These are phyloP conservation scores for Sebastes reedi DNA, from an alignment of 2,797 vertebrate genomes.

Conservation along the genomic window DNA sequence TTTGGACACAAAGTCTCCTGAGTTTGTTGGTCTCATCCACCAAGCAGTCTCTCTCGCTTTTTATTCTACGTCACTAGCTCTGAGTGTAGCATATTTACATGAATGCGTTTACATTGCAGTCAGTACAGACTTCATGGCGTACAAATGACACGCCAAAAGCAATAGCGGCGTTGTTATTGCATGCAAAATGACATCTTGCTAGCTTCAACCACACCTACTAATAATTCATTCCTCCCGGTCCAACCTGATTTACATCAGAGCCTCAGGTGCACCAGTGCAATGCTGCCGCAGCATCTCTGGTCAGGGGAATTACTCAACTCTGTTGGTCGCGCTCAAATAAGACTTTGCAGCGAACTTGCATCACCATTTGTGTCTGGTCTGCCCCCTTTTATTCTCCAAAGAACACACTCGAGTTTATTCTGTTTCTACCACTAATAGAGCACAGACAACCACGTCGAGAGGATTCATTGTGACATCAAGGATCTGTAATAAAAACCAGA, in stretches of 20 bases:
- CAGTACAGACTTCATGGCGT: too few relatives aligned
- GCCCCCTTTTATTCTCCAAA: background rate
- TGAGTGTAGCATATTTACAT: too few relatives aligned
- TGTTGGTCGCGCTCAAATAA: background rate
- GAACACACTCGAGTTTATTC: background rate
- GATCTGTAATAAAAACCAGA: background rate
- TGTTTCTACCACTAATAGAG: background rate
- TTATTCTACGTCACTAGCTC: too few relatives aligned
- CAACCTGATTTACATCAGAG: background rate
- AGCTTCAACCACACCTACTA: background rate
- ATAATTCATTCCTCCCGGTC: background rate
- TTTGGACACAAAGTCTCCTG: too few relatives aligned
- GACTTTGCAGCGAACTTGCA: constrained; percentile 23
- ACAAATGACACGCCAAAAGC: too few relatives aligned
- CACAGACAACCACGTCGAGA: background rate
- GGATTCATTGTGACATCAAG: background rate
- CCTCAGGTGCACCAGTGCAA: constrained; percentile 6
- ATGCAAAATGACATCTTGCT: background rate
- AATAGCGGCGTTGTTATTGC: too few relatives aligned
- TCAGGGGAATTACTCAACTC: constrained; percentile 17
- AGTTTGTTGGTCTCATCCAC: accelerated
- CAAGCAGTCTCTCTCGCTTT: too few relatives aligned
- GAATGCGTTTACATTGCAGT: too few relatives aligned
- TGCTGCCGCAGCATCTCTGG: constrained; percentile 3
- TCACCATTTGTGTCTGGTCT: constrained; percentile 4